These are phyloP conservation scores for Oceanites oceanicus DNA, from an alignment of 2,113 vertebrate species.

Conservation along the genomic window DNA sequence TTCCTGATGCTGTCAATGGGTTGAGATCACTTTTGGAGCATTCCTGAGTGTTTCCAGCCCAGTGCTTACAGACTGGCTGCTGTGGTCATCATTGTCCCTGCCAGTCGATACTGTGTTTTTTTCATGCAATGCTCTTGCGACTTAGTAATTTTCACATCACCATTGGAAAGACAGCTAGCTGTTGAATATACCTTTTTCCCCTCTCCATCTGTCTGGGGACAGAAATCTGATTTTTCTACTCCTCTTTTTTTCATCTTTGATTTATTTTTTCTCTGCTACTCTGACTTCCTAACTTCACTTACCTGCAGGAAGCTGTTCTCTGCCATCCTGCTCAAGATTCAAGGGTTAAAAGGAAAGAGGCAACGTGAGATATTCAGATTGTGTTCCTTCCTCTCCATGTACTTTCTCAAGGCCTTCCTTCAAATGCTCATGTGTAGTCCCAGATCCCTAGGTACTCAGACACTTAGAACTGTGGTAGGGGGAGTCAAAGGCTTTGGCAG, in stretches of 20 bases:
- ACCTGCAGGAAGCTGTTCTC: background rate
- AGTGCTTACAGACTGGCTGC: background rate
- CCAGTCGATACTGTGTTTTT: background rate
- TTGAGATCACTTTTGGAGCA: background rate
- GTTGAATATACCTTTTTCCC: background rate
- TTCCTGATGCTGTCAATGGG: background rate
- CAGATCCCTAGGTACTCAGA: background rate
- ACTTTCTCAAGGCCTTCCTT: background rate
- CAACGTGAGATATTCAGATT: background rate
- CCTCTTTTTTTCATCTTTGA: background rate
- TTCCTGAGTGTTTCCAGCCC: background rate
- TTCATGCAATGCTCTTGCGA: background rate
- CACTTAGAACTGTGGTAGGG: background rate
- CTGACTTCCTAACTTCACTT: background rate
- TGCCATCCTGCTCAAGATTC: background rate
- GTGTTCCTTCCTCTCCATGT: background rate
- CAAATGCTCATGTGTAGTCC: background rate
- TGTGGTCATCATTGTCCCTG: background rate
- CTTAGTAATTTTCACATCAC: background rate
- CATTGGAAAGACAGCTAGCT: background rate
- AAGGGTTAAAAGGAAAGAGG: background rate
- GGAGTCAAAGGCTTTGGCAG: background rate
- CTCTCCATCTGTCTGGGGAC: background rate
- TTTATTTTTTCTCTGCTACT: background rate
- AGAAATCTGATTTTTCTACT: background rate